Evolutionary conservation across 2,888 invertebrate species (phyloP).

Genomic region (Gonocerus acuteangulatus): DNA sequence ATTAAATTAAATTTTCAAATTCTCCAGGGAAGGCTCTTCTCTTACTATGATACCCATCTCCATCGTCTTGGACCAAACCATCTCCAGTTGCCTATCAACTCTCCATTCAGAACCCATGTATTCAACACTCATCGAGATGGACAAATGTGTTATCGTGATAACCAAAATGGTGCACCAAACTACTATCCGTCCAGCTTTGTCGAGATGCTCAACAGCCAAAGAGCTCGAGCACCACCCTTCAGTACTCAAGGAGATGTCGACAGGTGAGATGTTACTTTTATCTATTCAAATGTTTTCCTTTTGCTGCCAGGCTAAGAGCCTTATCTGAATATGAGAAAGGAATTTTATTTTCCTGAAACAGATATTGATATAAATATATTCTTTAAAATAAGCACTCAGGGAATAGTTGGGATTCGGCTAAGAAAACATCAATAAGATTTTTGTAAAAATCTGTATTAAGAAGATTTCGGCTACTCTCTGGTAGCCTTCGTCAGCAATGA

Average conservation of each 20-base stretch:
- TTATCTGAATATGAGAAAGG: no score
- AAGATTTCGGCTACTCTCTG: no score
- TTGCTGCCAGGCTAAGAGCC: no score
- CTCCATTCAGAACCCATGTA: conserved; percentile 57
- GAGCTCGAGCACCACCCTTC: conserved; percentile 2
- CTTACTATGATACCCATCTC: conserved; percentile 85
- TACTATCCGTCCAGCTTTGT: conserved; percentile 94
- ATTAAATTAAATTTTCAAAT: background rate
- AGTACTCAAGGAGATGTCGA: conserved; percentile 5
- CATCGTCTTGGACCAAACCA: conserved; percentile 86
- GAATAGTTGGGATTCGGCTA: no score
- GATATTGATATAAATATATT: no score
- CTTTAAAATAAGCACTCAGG: no score
- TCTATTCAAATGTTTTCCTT: background rate
- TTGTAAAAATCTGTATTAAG: no score
- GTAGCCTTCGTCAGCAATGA: no score
- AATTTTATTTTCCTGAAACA: no score
- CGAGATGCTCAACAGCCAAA: conserved; percentile 46
- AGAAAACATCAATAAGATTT: no score
- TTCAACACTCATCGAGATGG: conserved; percentile 86
- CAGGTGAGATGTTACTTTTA: background rate
- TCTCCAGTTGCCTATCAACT: conserved; percentile 91
- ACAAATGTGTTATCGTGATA: conserved; percentile 58
- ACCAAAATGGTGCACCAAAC: conserved; percentile 84
- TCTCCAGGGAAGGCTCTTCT: conserved; percentile 67